Conservation (phyloP, 2,113 vertebrate genomes). For the Neoarius graeffei region DNA sequence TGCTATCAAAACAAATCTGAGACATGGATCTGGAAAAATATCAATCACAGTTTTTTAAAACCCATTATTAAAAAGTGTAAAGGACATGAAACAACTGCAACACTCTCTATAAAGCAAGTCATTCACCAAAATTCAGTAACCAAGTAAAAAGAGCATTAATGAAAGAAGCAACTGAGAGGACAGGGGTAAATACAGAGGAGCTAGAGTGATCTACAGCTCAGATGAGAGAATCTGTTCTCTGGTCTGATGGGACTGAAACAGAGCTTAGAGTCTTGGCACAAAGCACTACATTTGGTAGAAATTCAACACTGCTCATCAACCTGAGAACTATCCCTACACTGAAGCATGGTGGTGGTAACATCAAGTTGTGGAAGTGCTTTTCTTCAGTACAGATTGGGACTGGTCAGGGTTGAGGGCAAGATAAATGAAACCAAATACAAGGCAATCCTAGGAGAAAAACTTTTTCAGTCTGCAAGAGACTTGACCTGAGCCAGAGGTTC, state of each 20-base stretch:
- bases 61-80: not conserved
- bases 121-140: not conserved
- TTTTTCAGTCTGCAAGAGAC: not conserved
- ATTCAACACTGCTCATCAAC: not conserved
- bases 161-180: not conserved
- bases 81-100: not conserved
- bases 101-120: not conserved
- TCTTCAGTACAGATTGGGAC: not conserved
- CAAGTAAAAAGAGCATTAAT: not conserved
- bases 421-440: not conserved
- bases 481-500: not conserved
- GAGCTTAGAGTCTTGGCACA: not conserved
- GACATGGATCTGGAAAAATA: not conserved
- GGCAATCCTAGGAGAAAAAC: not conserved
- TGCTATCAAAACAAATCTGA: not conserved
- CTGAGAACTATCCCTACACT: not conserved
- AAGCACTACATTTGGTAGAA: not conserved
- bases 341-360: not conserved
- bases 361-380: not conserved
- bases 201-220: not conserved
- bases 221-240: not conserved
- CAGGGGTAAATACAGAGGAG: not conserved
- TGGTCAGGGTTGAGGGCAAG: not conserved
- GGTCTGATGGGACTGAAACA: not conserved
- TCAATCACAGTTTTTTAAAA: not conserved